These are phyloP conservation scores for Gymnothorax javanicus DNA, from an alignment of 2,797 vertebrate genomes.

Conservation along the genomic window DNA sequence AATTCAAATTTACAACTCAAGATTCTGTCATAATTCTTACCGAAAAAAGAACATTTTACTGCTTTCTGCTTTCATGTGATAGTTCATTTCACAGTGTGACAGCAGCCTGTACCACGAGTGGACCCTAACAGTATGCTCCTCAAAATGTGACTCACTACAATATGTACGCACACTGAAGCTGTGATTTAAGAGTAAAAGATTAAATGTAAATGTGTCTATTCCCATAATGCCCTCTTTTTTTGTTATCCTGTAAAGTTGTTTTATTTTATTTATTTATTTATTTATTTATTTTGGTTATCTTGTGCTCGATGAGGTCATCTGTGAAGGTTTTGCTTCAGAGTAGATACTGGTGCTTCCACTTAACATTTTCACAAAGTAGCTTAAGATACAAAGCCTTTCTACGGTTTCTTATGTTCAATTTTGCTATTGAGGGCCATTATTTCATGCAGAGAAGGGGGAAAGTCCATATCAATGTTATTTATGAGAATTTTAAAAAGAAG, in stretches of 20 bases:
- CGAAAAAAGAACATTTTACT: not conserved
- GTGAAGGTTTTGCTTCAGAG: constrained; percentile 66
- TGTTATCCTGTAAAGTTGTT: constrained; percentile 58
- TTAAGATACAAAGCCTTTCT: constrained; percentile 73
- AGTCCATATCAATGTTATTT: constrained; percentile 86
- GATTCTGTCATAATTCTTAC: not conserved
- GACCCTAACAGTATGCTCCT: constrained; percentile 53
- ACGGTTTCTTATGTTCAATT: constrained; percentile 83
- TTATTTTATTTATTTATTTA: not conserved
- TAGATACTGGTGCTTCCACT: constrained; percentile 78
- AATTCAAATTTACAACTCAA: not conserved
- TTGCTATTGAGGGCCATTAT: constrained; percentile 85
- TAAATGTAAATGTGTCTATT: constrained; percentile 73
- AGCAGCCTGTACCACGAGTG: not conserved
- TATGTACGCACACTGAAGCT: constrained; percentile 50
- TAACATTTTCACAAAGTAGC: constrained; percentile 78
- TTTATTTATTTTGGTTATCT: constrained; percentile 54
- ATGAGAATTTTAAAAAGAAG: constrained; percentile 75
- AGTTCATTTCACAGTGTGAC: constrained; percentile 1
- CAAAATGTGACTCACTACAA: constrained; percentile 74
- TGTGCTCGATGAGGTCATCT: constrained; percentile 61
- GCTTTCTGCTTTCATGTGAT: not conserved
- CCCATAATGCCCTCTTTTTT: constrained; percentile 69
- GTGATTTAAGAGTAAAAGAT: constrained; percentile 72
- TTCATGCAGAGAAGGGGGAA: constrained; percentile 78